Base-by-base conservation (phyloP, 2,113 vertebrate species). In the Psilopogon haemacephalus region DNA sequence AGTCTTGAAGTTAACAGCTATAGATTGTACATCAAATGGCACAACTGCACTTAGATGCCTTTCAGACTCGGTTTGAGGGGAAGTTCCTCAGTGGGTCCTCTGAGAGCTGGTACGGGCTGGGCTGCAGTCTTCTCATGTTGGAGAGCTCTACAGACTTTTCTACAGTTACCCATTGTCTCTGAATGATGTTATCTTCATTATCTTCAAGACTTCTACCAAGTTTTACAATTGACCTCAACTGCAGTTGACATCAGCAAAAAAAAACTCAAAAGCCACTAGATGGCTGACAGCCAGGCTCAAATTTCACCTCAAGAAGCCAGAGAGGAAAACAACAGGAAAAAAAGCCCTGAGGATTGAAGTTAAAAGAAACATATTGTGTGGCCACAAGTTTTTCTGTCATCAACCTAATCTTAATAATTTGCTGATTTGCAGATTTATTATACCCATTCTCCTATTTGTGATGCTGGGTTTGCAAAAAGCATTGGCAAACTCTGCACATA, bases 231-330 rank as follows among this genome's bases (percentile, higher is more conserved):
- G 42, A 42, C 12, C 15, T 42, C 42, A 42, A 42, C 42, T 42
- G 42, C 13, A 18, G 12, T 44, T 84, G 58, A n/a, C 14, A 28
- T 11, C 0, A 0, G 42, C 56, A 42, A 69, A 37, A 19, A 37
- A 19, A 68, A 54, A 59, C 21, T 78, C 42, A 33, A 75, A 91
- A 71, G 33, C 44, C 46, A 32, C 9, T 6, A 15, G 11, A 56
- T 28, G 40, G 63, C 0, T 0, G 55, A 42, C 48, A 40, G 32
- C 77, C 2, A 0, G 60, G 82, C 28, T 15, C 28, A 27, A 46
- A 54, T 50, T 63, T 68, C 54, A 55, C 19, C 21, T 84, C 46
- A 54, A 52, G 60, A 67, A 63, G 30, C 3, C 73, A 88, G 52
- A 70, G 4, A 48, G 65, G 38, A 50, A 56, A 69, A 84, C 16